Conservation (phyloP, 2,888 invertebrate genomes). For the Polydrusus tereticollis region DNA sequence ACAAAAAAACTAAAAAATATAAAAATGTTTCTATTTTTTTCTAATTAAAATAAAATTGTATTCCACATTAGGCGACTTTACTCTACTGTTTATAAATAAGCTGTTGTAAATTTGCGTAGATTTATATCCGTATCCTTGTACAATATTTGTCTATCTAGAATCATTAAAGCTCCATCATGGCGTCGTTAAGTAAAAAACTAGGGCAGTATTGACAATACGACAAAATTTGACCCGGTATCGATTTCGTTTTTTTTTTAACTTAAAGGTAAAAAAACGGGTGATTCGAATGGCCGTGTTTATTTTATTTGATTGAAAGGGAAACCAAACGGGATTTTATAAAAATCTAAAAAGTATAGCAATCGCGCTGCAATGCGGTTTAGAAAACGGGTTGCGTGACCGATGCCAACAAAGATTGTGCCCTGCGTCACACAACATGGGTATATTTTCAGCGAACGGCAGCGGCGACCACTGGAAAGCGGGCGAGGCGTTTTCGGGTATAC, state of each 20-base stretch:
- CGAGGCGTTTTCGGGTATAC: conserved; percentile 10
- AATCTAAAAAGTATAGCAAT: conserved; percentile 53
- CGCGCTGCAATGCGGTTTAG: conserved; percentile 60
- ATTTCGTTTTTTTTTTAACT: not conserved
- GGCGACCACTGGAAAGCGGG: conserved; percentile 12
- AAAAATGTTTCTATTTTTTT: no score
- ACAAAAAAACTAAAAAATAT: no score
- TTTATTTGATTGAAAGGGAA: conserved; percentile 49
- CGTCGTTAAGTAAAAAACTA: not conserved
- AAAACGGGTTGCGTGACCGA: conserved; percentile 58
- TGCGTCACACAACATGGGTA: conserved; percentile 56
- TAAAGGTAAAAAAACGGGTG: conserved; percentile 20
- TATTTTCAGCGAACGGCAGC: conserved; percentile 48
- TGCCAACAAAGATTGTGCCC: conserved; percentile 54
- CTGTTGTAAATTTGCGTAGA: not conserved
- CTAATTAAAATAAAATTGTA: no score
- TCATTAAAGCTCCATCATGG: conserved; percentile 1
- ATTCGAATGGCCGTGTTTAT: conserved; percentile 26
- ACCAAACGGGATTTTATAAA: conserved; percentile 51
- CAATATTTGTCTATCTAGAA: not conserved
- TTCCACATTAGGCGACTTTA: no score
- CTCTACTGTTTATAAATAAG: no score
- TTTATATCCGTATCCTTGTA: not conserved
- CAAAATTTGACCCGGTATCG: conserved; percentile 12
- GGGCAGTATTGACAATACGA: conserved; percentile 16